Evolutionary conservation across 2,113 vertebrate genomes (phyloP).

Genomic region (Burhinus bistriatus): DNA sequence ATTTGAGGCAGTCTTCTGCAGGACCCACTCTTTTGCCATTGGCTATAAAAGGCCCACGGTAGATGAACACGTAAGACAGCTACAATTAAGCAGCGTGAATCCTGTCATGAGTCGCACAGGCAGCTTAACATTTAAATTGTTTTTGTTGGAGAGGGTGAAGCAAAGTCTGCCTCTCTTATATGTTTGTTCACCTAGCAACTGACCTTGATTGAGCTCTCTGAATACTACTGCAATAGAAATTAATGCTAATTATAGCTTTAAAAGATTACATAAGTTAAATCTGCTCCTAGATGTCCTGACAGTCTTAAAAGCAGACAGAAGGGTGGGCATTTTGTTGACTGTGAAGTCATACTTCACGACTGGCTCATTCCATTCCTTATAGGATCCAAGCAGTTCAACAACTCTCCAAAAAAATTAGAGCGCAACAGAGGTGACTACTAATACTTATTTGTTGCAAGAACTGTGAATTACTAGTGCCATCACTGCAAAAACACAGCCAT

Average conservation of each 20-base stretch:
- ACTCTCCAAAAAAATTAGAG: neutral
- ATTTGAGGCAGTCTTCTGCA: neutral
- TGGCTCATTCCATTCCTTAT: neutral
- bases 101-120: neutral
- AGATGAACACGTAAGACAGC: neutral
- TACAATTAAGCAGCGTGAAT: neutral
- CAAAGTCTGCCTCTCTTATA: neutral
- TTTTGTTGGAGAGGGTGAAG: neutral
- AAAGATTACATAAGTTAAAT: neutral
- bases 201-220: neutral
- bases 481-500: neutral
- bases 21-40: neutral
- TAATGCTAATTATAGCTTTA: slow-evolving; percentile 3
- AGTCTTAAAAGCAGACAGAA: neutral
- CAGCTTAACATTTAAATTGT: neutral
- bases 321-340: neutral
- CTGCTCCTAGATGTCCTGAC: neutral
- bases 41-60: neutral
- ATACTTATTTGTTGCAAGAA: neutral
- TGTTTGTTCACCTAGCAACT: neutral
- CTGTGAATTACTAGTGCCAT: neutral
- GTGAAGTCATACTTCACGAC: neutral
- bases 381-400: neutral
- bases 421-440: neutral
- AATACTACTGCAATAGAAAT: neutral